Percentiles rank a stretch among this genome's conserved stretches.
phyloP scores from a whole-genome alignment of 2,113 vertebrate species.

The Uropsilus gracilis region DNA sequence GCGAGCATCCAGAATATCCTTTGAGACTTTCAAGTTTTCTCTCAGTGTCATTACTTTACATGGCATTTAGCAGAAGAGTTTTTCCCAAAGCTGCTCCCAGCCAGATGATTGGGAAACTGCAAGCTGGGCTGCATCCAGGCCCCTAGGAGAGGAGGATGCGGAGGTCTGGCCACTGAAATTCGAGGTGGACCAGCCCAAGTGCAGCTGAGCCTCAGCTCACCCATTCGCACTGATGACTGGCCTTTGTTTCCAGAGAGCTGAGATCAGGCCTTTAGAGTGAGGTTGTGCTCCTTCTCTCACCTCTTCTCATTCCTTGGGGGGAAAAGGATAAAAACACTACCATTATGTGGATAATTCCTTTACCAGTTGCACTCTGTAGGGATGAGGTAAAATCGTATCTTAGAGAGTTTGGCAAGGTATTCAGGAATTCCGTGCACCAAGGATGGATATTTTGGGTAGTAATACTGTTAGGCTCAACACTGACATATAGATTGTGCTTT shows the following conservation, averaged over 20 bases:
- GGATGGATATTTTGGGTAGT: background rate
- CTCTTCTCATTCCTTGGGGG: background rate
- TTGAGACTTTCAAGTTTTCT: constrained; percentile 68
- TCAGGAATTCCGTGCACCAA: background rate
- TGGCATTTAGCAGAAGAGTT: constrained; percentile 3
- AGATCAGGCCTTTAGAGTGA: background rate
- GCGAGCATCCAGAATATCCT: constrained; percentile 57
- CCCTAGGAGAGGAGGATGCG: background rate
- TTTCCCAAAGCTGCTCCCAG: background rate
- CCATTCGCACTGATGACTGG: background rate
- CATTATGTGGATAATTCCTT: background rate
- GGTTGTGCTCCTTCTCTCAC: background rate
- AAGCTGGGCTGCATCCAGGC: background rate
- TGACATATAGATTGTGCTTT: background rate
- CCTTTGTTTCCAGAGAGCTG: background rate
- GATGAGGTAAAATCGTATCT: background rate
- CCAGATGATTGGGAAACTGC: constrained; percentile 36
- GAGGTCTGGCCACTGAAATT: constrained; percentile 26
- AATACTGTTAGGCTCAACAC: background rate
- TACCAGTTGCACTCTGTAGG: background rate
- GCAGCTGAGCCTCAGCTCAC: background rate
- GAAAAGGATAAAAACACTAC: background rate
- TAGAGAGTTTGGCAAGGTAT: background rate
- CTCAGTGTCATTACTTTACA: constrained; percentile 59
- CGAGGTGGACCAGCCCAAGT: background rate